Percentiles rank a stretch among this genome's conserved stretches.
These are phyloP conservation scores for Yponomeuta sedellus DNA, from an alignment of 2,888 invertebrate species.

Conservation along the genomic window DNA sequence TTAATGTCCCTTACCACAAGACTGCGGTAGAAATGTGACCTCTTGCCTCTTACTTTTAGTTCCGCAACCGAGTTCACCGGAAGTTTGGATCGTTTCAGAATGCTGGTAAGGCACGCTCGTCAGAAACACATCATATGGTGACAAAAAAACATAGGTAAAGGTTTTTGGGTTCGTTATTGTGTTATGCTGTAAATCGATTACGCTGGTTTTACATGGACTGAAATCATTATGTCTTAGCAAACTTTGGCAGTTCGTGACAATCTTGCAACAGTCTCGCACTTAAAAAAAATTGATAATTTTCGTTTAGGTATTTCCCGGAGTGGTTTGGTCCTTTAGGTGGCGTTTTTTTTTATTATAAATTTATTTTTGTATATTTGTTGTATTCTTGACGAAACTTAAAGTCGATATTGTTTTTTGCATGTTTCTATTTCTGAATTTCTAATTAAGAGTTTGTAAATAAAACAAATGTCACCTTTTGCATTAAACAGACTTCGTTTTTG, in stretches of 20 bases:
- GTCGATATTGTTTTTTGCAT: too few relatives aligned
- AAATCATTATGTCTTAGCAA: conserved; percentile 4
- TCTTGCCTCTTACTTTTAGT: not conserved
- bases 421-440: too few relatives aligned
- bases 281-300: too few relatives aligned
- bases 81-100: conserved; percentile 24
- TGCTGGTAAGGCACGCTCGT: conserved; percentile 74
- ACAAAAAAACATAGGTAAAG: conserved; percentile 42
- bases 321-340: too few relatives aligned
- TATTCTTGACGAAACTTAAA: too few relatives aligned
- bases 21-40: not conserved
- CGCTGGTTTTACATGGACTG: conserved; percentile 19
- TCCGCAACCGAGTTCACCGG: not conserved
- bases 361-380: too few relatives aligned
- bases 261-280: not conserved
- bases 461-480: too few relatives aligned
- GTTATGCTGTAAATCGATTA: conserved; percentile 63
- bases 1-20: not conserved
- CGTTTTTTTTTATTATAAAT: too few relatives aligned
- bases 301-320: too few relatives aligned
- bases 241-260: too few relatives aligned
- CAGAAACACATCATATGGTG: conserved; percentile 69
- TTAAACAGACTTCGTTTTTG: too few relatives aligned
- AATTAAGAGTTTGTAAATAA: too few relatives aligned
- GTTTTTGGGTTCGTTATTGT: conserved; percentile 23